Base-by-base conservation (phyloP, 2,113 vertebrate genomes). In the Alligator sinensis region DNA sequence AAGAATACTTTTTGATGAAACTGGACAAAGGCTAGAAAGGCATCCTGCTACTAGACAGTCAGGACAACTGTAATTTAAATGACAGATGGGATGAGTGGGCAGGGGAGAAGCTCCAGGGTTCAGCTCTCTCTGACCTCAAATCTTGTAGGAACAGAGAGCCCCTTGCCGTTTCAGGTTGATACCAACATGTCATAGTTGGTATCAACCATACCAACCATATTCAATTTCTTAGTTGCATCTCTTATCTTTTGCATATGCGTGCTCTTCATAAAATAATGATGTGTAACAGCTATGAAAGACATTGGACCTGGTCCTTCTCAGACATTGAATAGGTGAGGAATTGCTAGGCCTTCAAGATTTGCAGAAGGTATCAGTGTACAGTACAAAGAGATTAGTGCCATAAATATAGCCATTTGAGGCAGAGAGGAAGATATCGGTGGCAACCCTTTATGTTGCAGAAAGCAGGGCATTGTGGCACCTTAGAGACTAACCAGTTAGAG, bases 241-340 rank as follows among this genome's bases (percentile, higher is more conserved):
- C 28, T 15, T 81, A 9, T 58, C 63, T 80, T 6, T 14, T 82
- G 77, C 55, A 78, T 80, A 17, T 3, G 0, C 13, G 1, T 28
- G 3, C 19, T 17, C 60, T 88, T 22, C 0, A 1, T 86, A 76
- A 54, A 25, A 24, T 16, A 30, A 2, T 0, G 0, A 75, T 6
- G 68, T 2, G 70, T 25, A 55, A 30, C n/a, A 75, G 84, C 30
- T 72, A 21, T 6, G 21, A 64, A 34, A 15, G n/a, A 47, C 19
- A 14, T 8, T 62, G 22, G 24, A 21, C 62, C 66, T 79, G 75
- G 34, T 34, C 47, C 78, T 34, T 38, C 0, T 9, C 38, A 13
- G 22, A 64, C 59, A 38, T 11, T 66, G 18, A 15, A 77, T n/a
- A 63, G 22, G 27, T 88, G 54, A 66, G 63, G 38, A 86, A 47